Percentiles rank a stretch among this genome's conserved stretches.
Conservation (phyloP, 2,797 vertebrate genomes). For the Trachurus trachurus region DNA sequence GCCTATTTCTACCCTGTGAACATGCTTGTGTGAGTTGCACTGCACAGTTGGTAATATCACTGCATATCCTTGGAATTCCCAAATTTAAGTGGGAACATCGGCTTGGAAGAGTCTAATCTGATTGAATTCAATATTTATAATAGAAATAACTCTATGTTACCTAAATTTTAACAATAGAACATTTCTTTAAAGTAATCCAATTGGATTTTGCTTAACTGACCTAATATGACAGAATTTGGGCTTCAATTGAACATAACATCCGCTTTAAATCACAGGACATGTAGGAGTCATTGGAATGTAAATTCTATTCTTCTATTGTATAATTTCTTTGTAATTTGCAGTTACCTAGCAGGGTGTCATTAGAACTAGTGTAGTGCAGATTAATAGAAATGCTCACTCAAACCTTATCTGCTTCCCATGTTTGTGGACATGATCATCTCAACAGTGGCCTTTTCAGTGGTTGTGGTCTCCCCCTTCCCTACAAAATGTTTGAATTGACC, state of each 20-base stretch:
- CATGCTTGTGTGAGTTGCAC: background rate
- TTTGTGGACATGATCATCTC: background rate
- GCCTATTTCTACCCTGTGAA: background rate
- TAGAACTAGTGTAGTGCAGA: background rate
- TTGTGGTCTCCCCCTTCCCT: background rate
- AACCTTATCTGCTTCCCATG: background rate
- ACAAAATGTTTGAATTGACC: background rate
- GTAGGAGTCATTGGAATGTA: constrained; percentile 1
- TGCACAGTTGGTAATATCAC: constrained; percentile 1
- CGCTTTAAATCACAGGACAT: background rate
- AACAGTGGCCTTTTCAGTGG: constrained; percentile 28
- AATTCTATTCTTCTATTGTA: background rate
- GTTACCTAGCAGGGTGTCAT: background rate
- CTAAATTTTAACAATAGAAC: background rate
- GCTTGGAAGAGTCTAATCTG: background rate
- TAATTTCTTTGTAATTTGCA: background rate
- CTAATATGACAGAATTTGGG: background rate
- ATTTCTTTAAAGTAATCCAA: constrained; percentile 1
- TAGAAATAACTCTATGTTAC: background rate
- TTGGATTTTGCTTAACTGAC: background rate
- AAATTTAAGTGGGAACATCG: background rate
- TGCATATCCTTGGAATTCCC: background rate
- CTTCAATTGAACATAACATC: background rate
- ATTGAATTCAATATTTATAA: background rate
- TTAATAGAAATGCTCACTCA: background rate